Conservation (phyloP, 1,140 invertebrate species). For the Tribolium castaneum region DNA sequence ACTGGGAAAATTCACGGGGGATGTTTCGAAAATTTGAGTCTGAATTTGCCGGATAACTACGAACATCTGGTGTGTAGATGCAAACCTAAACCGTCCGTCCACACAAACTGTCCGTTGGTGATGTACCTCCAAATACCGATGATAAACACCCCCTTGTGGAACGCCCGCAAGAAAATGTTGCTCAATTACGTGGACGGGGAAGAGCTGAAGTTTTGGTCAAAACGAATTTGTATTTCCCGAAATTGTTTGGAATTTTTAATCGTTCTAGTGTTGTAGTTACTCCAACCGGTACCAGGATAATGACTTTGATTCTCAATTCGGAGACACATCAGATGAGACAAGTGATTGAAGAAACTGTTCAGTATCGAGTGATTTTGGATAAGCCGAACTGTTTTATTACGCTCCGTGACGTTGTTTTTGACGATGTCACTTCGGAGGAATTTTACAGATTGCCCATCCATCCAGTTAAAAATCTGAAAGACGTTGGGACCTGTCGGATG, state of each 20-base stretch:
- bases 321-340: conserved; percentile 1
- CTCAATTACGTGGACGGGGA: conserved; percentile 9
- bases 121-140: conserved; percentile 51
- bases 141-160: conserved; percentile 51
- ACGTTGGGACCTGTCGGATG: background rate
- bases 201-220: conserved; percentile 7
- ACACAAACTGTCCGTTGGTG: conserved; percentile 49
- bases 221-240: conserved; percentile 19
- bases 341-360: conserved; percentile 23
- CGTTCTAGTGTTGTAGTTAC: conserved; percentile 41
- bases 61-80: conserved; percentile 47
- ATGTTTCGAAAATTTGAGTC: background rate
- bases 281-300: conserved; percentile 42
- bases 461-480: background rate
- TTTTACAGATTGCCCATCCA: background rate
- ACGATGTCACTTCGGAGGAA: conserved; percentile 38
- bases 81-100: conserved; percentile 28
- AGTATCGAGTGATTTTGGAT: conserved; percentile 6
- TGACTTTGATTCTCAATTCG: conserved; percentile 30
- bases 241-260: background rate
- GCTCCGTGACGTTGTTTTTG: background rate
- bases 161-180: conserved; percentile 49
- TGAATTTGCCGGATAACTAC: conserved; percentile 48
- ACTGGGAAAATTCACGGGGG: background rate
- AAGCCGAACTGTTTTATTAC: conserved; percentile 1